phyloP scores from a whole-genome alignment of 35 echinoderm and acorn worm species.

The Chiridota heheva region DNA sequence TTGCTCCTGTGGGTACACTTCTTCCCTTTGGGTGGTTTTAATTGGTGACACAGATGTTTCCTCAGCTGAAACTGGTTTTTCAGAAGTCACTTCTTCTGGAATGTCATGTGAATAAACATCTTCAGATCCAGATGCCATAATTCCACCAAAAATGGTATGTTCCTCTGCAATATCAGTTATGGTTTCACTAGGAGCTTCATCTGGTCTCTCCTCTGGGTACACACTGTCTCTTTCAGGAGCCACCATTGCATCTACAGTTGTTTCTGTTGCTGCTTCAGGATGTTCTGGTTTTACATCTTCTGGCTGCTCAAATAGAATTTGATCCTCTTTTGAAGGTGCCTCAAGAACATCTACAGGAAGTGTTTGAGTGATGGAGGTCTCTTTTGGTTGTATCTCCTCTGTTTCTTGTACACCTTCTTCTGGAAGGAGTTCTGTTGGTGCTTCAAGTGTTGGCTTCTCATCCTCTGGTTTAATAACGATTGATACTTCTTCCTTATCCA shows the following conservation, averaged over 20 bases:
- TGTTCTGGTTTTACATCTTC: constrained; percentile 35
- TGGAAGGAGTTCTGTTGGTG: background rate
- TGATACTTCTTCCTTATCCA: no score
- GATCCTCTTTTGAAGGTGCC: constrained; percentile 30
- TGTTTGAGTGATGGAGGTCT: constrained; percentile 8
- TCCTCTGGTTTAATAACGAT: no score
- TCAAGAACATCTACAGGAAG: constrained; percentile 1
- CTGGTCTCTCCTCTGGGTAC: background rate
- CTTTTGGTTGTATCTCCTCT: constrained; percentile 12
- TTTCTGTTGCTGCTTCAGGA: constrained; percentile 2
- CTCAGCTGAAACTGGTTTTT: constrained; percentile 6
- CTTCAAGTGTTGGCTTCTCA: background rate
- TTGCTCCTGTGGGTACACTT: background rate
- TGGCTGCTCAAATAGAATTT: constrained; percentile 24
- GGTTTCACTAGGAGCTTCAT: background rate
- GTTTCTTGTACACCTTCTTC: constrained; percentile 10
- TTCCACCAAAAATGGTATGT: background rate
- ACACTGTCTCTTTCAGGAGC: background rate
- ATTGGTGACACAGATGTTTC: constrained; percentile 27
- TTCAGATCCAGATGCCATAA: no score
- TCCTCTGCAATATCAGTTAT: constrained; percentile 2
- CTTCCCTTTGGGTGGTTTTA: constrained; percentile 6
- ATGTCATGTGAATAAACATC: no score
- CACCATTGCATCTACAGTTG: background rate
- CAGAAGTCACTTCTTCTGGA: constrained; percentile 5